Percentiles rank a stretch among this genome's conserved stretches.
phyloP scores from a whole-genome alignment of 92 coral and sea anemone genomes.

The Montipora capitata region DNA sequence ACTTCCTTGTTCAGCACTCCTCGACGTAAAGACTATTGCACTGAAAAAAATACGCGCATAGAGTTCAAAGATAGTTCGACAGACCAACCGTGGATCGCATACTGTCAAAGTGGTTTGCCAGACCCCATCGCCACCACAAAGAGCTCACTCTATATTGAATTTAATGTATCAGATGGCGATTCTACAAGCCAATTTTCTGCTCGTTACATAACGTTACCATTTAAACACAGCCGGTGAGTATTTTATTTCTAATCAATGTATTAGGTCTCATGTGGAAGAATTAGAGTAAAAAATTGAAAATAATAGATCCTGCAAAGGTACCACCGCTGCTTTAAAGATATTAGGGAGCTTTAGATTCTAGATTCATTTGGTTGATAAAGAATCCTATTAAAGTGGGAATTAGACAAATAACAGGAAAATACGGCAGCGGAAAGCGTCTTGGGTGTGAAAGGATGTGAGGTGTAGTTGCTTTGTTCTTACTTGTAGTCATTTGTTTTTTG shows the following conservation, averaged over 20 bases:
- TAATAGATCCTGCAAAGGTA: no score
- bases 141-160: not conserved
- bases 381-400: no score
- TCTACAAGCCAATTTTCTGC: conserved; percentile 24
- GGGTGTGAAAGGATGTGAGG: not conserved
- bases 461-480: not conserved
- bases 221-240: conserved; percentile 25
- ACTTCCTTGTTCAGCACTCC: not conserved
- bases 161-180: not conserved
- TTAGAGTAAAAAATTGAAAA: no score
- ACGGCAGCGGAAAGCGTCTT: no score
- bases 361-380: no score
- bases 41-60: not conserved
- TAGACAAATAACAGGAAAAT: no score
- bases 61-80: conserved; percentile 6
- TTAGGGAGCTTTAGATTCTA: no score
- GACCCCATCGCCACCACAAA: conserved; percentile 30
- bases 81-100: conserved; percentile 16
- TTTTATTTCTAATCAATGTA: not conserved
- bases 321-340: no score
- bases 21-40: not conserved
- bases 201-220: conserved; percentile 19
- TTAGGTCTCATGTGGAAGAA: not conserved
- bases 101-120: not conserved
- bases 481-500: not conserved